These are phyloP conservation scores for Saxicola maurus DNA, from an alignment of 2,797 vertebrate species.

Conservation along the genomic window DNA sequence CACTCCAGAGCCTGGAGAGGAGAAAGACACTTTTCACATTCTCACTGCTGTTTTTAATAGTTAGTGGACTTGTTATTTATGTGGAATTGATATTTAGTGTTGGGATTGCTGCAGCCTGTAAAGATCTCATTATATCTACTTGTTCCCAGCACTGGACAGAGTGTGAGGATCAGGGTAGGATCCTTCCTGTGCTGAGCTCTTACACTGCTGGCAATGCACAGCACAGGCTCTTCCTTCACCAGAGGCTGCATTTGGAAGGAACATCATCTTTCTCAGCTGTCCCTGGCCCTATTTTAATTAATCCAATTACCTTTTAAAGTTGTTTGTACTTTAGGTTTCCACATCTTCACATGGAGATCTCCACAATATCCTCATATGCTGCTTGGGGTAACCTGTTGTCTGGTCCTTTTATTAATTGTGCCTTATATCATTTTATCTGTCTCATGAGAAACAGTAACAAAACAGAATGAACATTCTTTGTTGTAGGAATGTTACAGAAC, in stretches of 20 bases:
- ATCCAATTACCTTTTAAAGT: background rate
- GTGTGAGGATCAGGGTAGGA: background rate
- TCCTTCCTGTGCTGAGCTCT: background rate
- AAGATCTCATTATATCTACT: background rate
- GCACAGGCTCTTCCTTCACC: background rate
- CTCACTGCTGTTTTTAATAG: background rate
- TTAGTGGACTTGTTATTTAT: background rate
- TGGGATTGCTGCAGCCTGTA: background rate
- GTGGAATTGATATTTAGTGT: background rate
- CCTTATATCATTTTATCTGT: background rate
- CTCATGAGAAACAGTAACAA: background rate
- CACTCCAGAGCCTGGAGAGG: slow-evolving; percentile 19
- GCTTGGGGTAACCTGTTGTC: background rate
- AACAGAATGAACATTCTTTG: background rate
- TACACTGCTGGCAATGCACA: background rate
- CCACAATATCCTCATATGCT: background rate
- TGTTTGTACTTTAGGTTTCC: background rate
- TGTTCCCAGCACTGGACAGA: background rate
- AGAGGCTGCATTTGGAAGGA: background rate
- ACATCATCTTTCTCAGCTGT: background rate
- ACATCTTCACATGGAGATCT: background rate
- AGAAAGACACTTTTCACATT: background rate
- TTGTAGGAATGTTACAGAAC: background rate
- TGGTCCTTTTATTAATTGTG: background rate
- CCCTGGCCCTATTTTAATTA: background rate